phyloP scores from a whole-genome alignment of 2,888 invertebrate species.

The Archaeoteleia sp. region DNA sequence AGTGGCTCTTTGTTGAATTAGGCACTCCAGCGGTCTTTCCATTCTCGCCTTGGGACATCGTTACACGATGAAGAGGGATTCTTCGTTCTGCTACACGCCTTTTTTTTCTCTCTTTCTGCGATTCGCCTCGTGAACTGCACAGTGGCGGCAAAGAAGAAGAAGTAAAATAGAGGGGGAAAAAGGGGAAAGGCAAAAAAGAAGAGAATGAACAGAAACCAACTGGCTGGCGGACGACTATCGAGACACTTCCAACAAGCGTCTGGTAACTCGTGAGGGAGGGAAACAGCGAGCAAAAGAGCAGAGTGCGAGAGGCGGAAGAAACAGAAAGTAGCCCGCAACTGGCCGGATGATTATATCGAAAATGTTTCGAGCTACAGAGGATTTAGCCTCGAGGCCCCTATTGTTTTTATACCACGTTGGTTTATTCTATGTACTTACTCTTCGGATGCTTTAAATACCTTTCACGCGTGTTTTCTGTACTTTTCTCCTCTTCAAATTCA shows the following conservation, averaged over 20 bases:
- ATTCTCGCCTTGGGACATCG: conserved; percentile 65
- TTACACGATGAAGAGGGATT: conserved; percentile 63
- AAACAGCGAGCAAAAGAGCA: conserved; percentile 15
- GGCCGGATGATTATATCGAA: conserved; percentile 62
- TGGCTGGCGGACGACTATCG: conserved; percentile 29
- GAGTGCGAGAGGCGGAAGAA: conserved; percentile 12
- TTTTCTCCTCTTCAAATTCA: too few relatives aligned
- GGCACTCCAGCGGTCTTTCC: conserved; percentile 60
- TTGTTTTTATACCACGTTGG: conserved; percentile 15
- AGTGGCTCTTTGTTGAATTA: conserved; percentile 64
- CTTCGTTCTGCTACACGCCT: conserved; percentile 45
- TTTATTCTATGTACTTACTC: conserved; percentile 10
- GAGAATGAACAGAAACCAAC: conserved; percentile 31
- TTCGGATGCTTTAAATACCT: too few relatives aligned
- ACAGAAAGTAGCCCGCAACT: conserved; percentile 39
- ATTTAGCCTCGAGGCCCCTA: neutral
- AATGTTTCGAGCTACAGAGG: conserved; percentile 38
- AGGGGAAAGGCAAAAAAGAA: conserved; percentile 20
- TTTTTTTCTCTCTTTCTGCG: conserved; percentile 28
- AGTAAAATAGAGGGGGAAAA: conserved; percentile 4
- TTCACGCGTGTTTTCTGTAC: too few relatives aligned
- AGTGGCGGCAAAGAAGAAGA: conserved; percentile 27
- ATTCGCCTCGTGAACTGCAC: conserved; percentile 26
- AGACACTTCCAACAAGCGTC: conserved; percentile 24
- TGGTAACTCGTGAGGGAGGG: conserved; percentile 12